Conservation (phyloP, 2,888 invertebrate species). For the Ceratothoa steindachneri region DNA sequence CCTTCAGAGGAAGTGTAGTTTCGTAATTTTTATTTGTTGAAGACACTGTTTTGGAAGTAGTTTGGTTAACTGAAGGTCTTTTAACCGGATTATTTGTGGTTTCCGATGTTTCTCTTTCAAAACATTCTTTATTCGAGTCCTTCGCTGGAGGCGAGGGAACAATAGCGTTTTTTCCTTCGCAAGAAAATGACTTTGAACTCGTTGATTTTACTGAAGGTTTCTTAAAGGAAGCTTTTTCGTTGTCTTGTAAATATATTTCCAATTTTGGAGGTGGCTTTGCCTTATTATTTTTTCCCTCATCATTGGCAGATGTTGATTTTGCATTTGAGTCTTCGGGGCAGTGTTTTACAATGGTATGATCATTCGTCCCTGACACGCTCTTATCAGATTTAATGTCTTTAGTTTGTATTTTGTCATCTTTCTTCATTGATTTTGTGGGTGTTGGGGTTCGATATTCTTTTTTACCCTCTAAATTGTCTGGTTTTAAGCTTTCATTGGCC, state of each 20-base stretch:
- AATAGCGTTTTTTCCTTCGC: background rate
- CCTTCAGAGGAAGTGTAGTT: too few relatives aligned
- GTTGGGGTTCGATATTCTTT: conserved; percentile 16
- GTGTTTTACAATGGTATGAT: background rate
- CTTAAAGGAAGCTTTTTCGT: background rate
- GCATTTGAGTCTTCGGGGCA: background rate
- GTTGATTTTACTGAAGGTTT: background rate
- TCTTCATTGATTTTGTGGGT: conserved; percentile 2
- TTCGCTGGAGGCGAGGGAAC: too few relatives aligned
- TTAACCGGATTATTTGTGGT: background rate
- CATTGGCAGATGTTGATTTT: background rate
- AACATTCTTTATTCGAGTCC: background rate
- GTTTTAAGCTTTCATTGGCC: conserved; percentile 21
- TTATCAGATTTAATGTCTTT: background rate
- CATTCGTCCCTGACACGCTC: background rate
- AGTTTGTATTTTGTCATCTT: background rate
- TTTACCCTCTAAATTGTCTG: conserved; percentile 21
- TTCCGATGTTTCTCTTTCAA: background rate
- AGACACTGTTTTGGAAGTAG: background rate
- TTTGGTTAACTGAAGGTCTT: background rate
- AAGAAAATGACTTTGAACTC: background rate
- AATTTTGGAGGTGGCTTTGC: background rate
- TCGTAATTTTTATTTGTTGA: too few relatives aligned
- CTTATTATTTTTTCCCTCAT: background rate
- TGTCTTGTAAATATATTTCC: too few relatives aligned